phyloP scores from a whole-genome alignment of 2,797 vertebrate species.

The Leucoraja ocellata region DNA sequence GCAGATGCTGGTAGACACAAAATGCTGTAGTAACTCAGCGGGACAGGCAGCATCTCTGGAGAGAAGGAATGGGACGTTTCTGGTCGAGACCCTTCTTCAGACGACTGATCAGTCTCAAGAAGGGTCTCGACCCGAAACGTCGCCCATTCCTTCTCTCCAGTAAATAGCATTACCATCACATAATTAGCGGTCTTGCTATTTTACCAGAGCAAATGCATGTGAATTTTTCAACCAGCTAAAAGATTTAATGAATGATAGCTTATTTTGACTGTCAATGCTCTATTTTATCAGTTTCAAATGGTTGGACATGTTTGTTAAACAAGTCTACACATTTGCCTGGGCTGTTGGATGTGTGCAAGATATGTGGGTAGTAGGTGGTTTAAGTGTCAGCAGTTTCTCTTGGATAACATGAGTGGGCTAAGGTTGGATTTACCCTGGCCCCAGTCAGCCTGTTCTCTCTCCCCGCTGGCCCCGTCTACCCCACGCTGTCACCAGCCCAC shows the following conservation, averaged over 20 bases:
- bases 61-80: no score
- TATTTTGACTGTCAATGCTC: not conserved
- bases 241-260: not conserved
- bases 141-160: no score
- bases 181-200: no score
- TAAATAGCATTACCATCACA: no score
- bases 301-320: not conserved
- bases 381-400: not conserved
- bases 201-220: not conserved
- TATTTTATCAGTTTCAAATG: not conserved
- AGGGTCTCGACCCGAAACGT: no score
- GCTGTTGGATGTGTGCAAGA: not conserved
- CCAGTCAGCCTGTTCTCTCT: not conserved
- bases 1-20: no score
- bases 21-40: no score
- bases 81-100: no score
- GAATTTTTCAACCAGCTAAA: not conserved
- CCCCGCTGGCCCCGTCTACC: no score
- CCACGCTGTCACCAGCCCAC: no score
- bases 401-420: not conserved
- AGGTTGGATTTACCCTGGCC: not conserved
- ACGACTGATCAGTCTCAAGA: no score
- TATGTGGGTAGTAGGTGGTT: not conserved
- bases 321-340: not conserved
- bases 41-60: no score